Conservation (phyloP, 2,113 vertebrate genomes). For the Nyctibius bracteatus region DNA sequence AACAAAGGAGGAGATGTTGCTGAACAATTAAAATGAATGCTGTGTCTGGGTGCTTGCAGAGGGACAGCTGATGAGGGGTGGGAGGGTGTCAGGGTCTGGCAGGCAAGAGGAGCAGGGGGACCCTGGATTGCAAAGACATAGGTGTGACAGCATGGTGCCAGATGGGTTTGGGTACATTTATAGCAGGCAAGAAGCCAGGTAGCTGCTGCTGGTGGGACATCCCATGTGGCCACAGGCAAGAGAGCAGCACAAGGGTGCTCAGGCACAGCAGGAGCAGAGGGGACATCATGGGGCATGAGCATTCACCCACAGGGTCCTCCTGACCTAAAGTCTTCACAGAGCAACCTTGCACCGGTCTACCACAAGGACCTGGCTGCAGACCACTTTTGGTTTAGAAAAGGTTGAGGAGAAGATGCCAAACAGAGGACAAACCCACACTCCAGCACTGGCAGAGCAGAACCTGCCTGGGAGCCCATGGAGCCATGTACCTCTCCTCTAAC, state of each 20-base stretch:
- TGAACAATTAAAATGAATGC: background rate
- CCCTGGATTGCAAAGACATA: background rate
- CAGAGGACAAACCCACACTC: background rate
- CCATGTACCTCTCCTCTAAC: fast-evolving
- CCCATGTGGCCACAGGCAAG: background rate
- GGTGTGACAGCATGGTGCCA: background rate
- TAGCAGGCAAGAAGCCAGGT: background rate
- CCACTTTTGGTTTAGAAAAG: background rate
- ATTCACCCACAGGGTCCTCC: background rate
- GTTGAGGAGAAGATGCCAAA: background rate
- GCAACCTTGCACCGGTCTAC: background rate
- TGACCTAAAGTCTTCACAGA: background rate
- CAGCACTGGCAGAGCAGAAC: background rate
- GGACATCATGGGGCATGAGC: fast-evolving
- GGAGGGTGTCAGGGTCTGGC: background rate
- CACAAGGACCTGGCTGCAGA: background rate
- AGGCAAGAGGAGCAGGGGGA: background rate
- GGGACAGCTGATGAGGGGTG: background rate
- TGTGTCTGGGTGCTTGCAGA: background rate
- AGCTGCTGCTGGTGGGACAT: background rate
- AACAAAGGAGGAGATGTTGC: background rate
- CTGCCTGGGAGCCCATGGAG: background rate
- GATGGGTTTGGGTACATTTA: background rate
- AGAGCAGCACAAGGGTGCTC: background rate
- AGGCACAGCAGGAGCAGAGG: background rate